Evolutionary conservation across 2,888 invertebrate genomes (phyloP), one percentile per base, ranked within the genome.

Genomic region (Hirtodrosophila histrioides): DNA sequence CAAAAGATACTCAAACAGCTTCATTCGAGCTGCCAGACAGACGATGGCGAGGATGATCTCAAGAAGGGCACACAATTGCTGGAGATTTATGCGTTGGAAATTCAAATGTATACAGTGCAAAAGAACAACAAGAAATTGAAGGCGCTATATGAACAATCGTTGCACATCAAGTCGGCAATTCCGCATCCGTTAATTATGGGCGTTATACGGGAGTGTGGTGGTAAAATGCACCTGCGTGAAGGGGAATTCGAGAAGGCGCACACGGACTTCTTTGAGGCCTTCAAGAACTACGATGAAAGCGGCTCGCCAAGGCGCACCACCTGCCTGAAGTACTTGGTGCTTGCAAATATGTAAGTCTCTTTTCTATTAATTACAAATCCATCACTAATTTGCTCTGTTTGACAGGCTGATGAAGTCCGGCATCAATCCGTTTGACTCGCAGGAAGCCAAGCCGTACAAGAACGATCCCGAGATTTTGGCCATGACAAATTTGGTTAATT

Each of bases 141-240:
- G 92, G 96, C 97, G 1, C 93, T 99, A 10, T 99, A 99, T 89
- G 99, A 99, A 92, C 98, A 99, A 91, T 99, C 99, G 1, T 93
- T 99, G 74, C 98, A 99, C 91, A 99, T 99, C 83, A 99, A 99
- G 92, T 98, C 99, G 39, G 99, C 99, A 50, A 99, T 99, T 90
- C 99, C 99, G n/a, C 99, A 99, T 94, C 99, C 99, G 3, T 93
- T 99, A 31, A 99, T 99, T 83, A 99, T 99, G 99, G 99, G 99
- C 10, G 99, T 99, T 33, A 99, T 99, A 69, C 94, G 99, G 95
- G 99, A 99, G 92, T 99, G 99, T 92, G 99, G 99, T 4, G 99
- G 99, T 0, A 99, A 99, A 92, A 99, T 99, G 99, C 99, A 99
- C 92, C 93, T 99, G 44, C 94, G 99, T 23, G 99, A 99, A 93